Evolutionary conservation across 2,113 vertebrate species (phyloP).

Genomic region (Anas platyrhynchos): DNA sequence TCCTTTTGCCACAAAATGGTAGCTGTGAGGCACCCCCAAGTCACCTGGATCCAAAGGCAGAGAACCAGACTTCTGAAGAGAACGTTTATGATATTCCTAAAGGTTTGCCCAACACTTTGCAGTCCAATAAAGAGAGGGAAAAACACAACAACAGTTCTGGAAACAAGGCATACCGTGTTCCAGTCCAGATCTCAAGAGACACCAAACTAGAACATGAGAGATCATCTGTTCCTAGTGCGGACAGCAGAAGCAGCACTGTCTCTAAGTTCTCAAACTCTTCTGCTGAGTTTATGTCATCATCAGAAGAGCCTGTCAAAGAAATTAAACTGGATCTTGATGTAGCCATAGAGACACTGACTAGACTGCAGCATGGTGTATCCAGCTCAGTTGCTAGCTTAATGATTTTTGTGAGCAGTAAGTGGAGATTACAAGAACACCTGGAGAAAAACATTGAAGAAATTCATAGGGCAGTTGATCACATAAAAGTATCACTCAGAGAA

Average conservation of each 20-base stretch:
- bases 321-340: constrained; percentile 80
- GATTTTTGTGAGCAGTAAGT: constrained; percentile 91
- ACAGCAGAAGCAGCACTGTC: constrained; percentile 79
- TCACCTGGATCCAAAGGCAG: constrained; percentile 64
- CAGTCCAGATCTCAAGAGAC: neutral
- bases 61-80: constrained; percentile 62
- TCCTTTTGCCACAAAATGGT: neutral
- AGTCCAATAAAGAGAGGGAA: neutral
- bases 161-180: neutral
- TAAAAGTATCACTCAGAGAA: constrained; percentile 76
- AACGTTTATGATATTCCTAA: constrained; percentile 80
- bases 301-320: constrained; percentile 75
- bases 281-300: constrained; percentile 70
- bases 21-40: constrained; percentile 44
- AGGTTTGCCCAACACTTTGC: neutral
- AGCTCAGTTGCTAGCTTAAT: constrained; percentile 82
- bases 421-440: constrained; percentile 86
- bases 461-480: constrained; percentile 76
- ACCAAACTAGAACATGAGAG: constrained; percentile 24
- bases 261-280: constrained; percentile 80
- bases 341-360: constrained; percentile 77
- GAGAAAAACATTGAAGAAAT: constrained; percentile 84
- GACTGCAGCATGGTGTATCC: constrained; percentile 84
- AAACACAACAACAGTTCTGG: neutral
- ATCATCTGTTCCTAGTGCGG: constrained; percentile 41